Percentiles rank a stretch among this genome's conserved stretches.
phyloP scores from a whole-genome alignment of 2,888 invertebrate genomes.

The Hirtodrosophila trivittata region DNA sequence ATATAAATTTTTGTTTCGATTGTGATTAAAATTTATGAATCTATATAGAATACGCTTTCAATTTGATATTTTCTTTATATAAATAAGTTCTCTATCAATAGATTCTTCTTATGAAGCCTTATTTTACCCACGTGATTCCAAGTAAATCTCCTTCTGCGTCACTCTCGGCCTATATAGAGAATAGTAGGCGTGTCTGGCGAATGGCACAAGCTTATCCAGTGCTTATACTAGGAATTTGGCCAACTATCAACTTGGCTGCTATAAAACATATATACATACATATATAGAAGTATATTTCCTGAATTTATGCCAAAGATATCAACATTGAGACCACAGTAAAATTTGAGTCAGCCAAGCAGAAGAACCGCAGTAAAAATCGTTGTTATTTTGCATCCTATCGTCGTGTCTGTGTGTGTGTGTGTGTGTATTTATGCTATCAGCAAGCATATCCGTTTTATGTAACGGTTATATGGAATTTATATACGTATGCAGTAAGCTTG shows the following conservation, averaged over 20 bases:
- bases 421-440: conserved; percentile 28
- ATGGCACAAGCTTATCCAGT: too few species aligned
- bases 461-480: conserved; percentile 19
- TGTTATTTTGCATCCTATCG: conserved; percentile 67
- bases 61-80: too few species aligned
- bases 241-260: not conserved
- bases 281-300: not conserved
- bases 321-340: conserved; percentile 16
- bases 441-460: conserved; percentile 36
- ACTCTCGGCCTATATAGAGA: too few species aligned
- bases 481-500: conserved; percentile 4
- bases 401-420: conserved; percentile 13
- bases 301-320: conserved; percentile 1
- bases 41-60: too few species aligned
- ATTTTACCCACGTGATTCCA: not conserved
- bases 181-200: too few species aligned
- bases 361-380: conserved; percentile 71
- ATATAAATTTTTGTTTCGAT: too few species aligned
- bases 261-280: too few species aligned
- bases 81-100: too few species aligned
- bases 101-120: too few species aligned
- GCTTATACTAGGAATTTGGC: not conserved
- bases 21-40: too few species aligned
- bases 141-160: not conserved
- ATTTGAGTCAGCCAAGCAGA: conserved; percentile 60